A percentile compares a stretch with the other conserved stretches of the same genome.
phyloP scores from a whole-genome alignment of 2,113 vertebrate species.

The Sinocyclocheilus anshuiensis region DNA sequence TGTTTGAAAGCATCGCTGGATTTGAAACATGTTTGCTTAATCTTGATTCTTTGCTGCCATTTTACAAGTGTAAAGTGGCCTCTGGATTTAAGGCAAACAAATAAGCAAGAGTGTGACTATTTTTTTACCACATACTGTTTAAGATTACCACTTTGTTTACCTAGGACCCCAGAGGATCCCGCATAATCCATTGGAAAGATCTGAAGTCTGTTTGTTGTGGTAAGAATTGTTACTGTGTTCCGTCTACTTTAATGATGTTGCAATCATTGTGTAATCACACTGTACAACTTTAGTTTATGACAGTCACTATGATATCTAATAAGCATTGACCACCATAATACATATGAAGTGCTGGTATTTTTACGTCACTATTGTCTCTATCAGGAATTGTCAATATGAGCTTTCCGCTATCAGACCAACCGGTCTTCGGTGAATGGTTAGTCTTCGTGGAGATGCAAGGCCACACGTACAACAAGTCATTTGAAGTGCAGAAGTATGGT shows the following conservation, averaged over 20 bases:
- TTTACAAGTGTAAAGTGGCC: conserved; percentile 24
- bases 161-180: conserved; percentile 89
- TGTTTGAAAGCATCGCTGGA: conserved; percentile 41
- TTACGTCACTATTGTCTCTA: conserved; percentile 37
- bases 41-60: conserved; percentile 15
- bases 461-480: conserved; percentile 88
- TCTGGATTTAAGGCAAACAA: conserved; percentile 7
- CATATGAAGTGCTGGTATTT: not conserved
- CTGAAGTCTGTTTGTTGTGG: conserved; percentile 86
- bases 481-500: conserved; percentile 95
- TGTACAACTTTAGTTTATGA: not conserved
- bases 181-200: conserved; percentile 87
- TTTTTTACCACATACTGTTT: conserved; percentile 10
- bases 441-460: conserved; percentile 89
- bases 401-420: conserved; percentile 92
- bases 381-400: conserved; percentile 87
- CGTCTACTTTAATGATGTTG: not conserved
- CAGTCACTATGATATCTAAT: not conserved
- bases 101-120: conserved; percentile 19
- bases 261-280: not conserved
- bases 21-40: conserved; percentile 11
- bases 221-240: conserved; percentile 63
- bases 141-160: conserved; percentile 29
- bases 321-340: not conserved
- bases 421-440: conserved; percentile 90